phyloP scores from a whole-genome alignment of 1,140 invertebrate genomes.

The Caenorhabditis elegans region WBcel235 BX284603.4:9950001-9950500 shows the following conservation, averaged over 20 bases:
- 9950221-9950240: neutral
- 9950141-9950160: neutral
- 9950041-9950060: neutral
- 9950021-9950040: neutral
- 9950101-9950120: neutral
- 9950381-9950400: too few relatives aligned
- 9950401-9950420: too few relatives aligned
- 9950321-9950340: neutral
- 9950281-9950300: too few relatives aligned
- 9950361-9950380: too few relatives aligned
- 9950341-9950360: neutral
- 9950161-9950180: neutral
- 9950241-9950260: neutral
- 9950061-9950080: neutral
- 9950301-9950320: neutral
- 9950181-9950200: neutral
- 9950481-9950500: too few relatives aligned
- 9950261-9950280: neutral
- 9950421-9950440: too few relatives aligned
- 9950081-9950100: neutral
- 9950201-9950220: neutral
- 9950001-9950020: slow-evolving; percentile 18
- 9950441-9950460: too few relatives aligned
- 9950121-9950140: neutral
- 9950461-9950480: too few relatives aligned